A percentile compares a stretch with the other conserved stretches of the same genome.
Conservation (phyloP, 2,797 vertebrate species). For the Protosalanx chinensis region DNA sequence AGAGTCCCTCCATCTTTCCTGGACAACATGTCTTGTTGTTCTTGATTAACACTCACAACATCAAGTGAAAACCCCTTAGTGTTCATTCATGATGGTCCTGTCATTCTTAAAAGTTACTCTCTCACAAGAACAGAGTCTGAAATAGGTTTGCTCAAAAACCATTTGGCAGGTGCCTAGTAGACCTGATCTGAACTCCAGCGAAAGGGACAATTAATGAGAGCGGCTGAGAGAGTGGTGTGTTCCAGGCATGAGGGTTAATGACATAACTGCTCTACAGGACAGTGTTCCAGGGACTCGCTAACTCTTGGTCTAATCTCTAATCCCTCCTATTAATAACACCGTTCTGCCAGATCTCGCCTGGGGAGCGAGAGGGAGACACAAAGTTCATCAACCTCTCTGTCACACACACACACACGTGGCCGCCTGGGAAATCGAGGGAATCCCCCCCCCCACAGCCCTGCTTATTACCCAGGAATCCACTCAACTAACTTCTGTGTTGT, state of each 20-base stretch:
- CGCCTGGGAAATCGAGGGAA: slow-evolving; percentile 25
- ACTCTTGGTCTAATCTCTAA: slow-evolving; percentile 74
- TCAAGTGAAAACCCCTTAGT: slow-evolving; percentile 1
- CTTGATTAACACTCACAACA: not conserved
- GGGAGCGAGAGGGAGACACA: slow-evolving; percentile 30
- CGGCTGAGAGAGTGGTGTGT: slow-evolving; percentile 19
- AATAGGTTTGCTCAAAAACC: not conserved
- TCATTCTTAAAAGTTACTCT: not conserved
- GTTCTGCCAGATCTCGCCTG: slow-evolving; percentile 39
- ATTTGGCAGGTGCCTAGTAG: slow-evolving; percentile 13
- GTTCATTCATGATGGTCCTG: slow-evolving; percentile 22
- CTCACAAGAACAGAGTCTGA: not conserved
- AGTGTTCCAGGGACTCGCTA: slow-evolving; percentile 32
- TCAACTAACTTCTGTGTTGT: slow-evolving; percentile 8
- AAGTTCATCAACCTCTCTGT: slow-evolving; percentile 35
- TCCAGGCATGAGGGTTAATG: slow-evolving; percentile 56
- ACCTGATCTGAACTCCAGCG: slow-evolving; percentile 27
- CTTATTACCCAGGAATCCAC: not conserved
- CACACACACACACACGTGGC: slow-evolving; percentile 3
- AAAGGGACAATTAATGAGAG: slow-evolving; percentile 49
- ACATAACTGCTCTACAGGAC: slow-evolving; percentile 60
- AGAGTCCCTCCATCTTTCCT: not conserved
- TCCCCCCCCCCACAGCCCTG: slow-evolving; percentile 14
- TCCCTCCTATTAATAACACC: slow-evolving; percentile 61
- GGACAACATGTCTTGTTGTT: not conserved